A percentile compares a stretch with the other conserved stretches of the same genome.
Conservation (phyloP, 2,113 vertebrate species). For the Tragelaphus scriptus region DNA sequence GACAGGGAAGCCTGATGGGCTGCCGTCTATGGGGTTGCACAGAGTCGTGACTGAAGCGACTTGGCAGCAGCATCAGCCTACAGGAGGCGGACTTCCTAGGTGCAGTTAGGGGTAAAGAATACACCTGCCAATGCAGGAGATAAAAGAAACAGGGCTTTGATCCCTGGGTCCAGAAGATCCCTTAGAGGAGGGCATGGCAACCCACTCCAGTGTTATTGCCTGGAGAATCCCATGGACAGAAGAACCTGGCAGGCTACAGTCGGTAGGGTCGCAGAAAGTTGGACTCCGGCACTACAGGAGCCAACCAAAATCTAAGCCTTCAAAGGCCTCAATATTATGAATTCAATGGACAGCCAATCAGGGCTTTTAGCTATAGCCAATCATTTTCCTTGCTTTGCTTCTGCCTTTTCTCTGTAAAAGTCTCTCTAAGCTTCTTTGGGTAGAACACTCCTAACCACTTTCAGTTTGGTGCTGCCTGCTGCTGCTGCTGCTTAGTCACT, state of each 20-base stretch:
- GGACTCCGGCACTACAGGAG: background rate
- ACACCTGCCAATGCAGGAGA: background rate
- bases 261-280: accelerated
- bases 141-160: background rate
- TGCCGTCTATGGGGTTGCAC: no score
- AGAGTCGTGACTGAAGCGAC: no score
- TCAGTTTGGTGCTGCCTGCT: background rate
- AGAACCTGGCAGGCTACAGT: background rate
- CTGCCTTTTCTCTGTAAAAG: background rate
- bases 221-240: background rate
- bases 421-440: background rate
- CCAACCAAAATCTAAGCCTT: background rate
- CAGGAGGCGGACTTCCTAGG: background rate
- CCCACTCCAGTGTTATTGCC: background rate
- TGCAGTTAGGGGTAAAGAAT: background rate
- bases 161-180: background rate
- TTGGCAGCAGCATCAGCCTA: background rate
- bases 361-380: background rate
- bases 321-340: background rate
- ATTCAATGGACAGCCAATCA: background rate
- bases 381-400: background rate
- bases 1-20: no score
- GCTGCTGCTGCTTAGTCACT: no score
- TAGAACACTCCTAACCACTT: background rate
- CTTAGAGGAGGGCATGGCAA: background rate